Evolutionary conservation across 2,113 vertebrate genomes (phyloP).

Genomic region (Cercocebus atys): DNA sequence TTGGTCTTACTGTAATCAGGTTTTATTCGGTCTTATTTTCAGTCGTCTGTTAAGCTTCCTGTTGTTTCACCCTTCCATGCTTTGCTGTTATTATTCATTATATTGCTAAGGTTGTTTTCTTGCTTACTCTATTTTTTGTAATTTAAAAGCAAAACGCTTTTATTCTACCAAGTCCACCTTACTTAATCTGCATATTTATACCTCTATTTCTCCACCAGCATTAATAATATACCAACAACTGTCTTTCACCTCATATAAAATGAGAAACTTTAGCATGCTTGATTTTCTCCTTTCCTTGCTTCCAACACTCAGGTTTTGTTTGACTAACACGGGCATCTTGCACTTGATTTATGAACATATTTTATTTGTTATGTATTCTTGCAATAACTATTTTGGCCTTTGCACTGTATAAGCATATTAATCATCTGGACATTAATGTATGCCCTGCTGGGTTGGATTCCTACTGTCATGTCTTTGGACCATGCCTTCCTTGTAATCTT

Average conservation of each 20-base stretch:
- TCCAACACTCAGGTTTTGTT: not conserved
- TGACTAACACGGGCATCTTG: not conserved
- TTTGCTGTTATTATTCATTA: not conserved
- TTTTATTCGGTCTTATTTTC: not conserved
- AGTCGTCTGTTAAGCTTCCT: not conserved
- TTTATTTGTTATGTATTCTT: accelerated
- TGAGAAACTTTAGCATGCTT: no score
- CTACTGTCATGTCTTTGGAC: accelerated
- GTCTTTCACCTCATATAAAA: not conserved
- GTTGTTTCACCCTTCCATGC: no score
- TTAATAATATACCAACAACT: not conserved
- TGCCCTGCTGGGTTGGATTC: accelerated
- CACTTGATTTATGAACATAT: not conserved
- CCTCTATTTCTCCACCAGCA: not conserved
- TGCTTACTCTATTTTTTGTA: not conserved
- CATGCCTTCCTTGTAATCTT: not conserved
- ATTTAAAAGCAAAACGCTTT: not conserved
- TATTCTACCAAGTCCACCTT: not conserved
- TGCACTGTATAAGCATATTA: accelerated
- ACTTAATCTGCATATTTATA: not conserved
- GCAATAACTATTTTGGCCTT: not conserved
- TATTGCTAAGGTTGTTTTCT: not conserved
- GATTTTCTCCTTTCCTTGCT: not conserved
- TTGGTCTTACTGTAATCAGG: accelerated
- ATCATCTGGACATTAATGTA: accelerated